phyloP scores from a whole-genome alignment of 2,113 vertebrate genomes.

The Casuarius casuarius region DNA sequence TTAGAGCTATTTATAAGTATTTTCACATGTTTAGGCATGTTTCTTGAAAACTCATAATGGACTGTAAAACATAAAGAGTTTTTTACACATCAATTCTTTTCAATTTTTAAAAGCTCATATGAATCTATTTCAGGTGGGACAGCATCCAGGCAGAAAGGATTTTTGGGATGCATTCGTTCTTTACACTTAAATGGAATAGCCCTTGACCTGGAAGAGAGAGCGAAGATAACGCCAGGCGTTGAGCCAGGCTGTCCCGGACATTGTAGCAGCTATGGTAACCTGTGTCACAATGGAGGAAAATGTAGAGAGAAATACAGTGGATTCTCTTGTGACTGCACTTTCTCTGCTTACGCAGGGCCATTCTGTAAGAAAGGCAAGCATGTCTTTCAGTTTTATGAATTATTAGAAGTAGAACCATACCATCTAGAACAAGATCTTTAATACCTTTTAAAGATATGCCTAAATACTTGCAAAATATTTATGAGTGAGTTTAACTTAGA shows the following conservation, averaged over 20 bases:
- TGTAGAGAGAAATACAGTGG: slow-evolving; percentile 87
- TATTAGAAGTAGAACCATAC: background rate
- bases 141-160: slow-evolving; percentile 93
- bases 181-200: slow-evolving; percentile 89
- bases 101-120: slow-evolving; percentile 6
- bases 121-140: slow-evolving; percentile 85
- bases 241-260: slow-evolving; percentile 91
- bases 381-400: background rate
- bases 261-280: slow-evolving; percentile 90
- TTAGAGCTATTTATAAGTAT: background rate
- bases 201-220: slow-evolving; percentile 89
- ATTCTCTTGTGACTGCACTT: slow-evolving; percentile 89
- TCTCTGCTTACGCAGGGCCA: slow-evolving; percentile 84
- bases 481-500: background rate
- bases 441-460: background rate
- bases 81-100: background rate
- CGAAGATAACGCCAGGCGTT: slow-evolving; percentile 90
- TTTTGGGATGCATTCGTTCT: slow-evolving; percentile 91
- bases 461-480: background rate
- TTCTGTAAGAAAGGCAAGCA: slow-evolving; percentile 89
- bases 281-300: slow-evolving; percentile 87
- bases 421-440: background rate
- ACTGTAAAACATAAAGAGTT: background rate
- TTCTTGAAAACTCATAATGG: background rate
- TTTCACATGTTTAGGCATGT: background rate